Evolutionary conservation across 1,140 invertebrate species (phyloP), one percentile per base, ranked within the genome.

Genomic region (Drosophila saltans): DNA sequence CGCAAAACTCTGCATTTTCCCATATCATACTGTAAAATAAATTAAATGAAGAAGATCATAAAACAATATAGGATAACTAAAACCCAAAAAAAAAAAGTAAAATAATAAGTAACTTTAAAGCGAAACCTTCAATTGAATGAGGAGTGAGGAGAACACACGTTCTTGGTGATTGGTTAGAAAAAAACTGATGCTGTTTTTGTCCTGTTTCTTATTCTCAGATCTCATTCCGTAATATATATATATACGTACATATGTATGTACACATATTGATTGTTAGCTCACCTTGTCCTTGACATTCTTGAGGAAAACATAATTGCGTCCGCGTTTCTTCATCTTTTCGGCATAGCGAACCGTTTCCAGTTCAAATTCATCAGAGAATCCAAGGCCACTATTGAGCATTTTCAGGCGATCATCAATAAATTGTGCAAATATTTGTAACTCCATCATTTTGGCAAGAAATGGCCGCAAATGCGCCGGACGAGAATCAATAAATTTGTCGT

Each of bases 311-410:
- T 97, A 97, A 75, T 97, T 95, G 73, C 96, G 95, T 81, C 95
- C 95, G 45, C 96, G 94, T 93, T 96, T 96, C 81, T 95, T 95
- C 36, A 95, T 94, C 91, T 97, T 97, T 66, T 98, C 97, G 0
- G 96, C 96, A 92, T 97, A 97, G 63, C 95, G 94, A 76, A 96
- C 97, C 16, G 96, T 96, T 93, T 98, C 98, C 92, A 96, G 94
- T 93, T 99, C 98, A 93, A 99, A 99, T 90, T 98, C 96, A 92
- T 99, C 98, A n/a, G 95, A 96, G 90, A 98, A 98, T 1, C 97
- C 97, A 45, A 96, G 93, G 2, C 97, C 98, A 28, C 96, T 95
- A 93, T 98, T 98, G 40, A 98, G 94, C 93, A 98, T 95, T 72
- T 97, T 96, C 75, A 99, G 93, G 84, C 98, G 94, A 93, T 98